These are phyloP conservation scores for Helogale parvula DNA, from an alignment of 2,113 vertebrate genomes.

Conservation along the genomic window DNA sequence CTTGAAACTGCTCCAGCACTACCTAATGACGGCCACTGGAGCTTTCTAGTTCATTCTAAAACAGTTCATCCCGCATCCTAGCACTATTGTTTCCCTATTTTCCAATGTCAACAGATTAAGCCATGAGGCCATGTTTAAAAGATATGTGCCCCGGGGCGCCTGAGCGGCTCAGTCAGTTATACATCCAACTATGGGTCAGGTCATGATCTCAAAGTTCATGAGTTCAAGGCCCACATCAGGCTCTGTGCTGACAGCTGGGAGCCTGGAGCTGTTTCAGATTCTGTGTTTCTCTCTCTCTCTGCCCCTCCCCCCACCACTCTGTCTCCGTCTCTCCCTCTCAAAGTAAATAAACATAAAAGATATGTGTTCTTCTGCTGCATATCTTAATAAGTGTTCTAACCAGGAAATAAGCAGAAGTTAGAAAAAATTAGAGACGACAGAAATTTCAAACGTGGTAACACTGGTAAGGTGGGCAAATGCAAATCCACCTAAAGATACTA, in stretches of 20 bases:
- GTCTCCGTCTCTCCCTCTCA: no score
- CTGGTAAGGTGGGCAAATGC: not conserved
- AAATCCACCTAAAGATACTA: not conserved
- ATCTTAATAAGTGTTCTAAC: not conserved
- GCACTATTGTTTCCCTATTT: not conserved
- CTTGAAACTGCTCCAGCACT: not conserved
- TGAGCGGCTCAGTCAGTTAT: no score
- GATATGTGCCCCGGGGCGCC: not conserved
- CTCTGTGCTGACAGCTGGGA: no score
- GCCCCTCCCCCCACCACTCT: no score
- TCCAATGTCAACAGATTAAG: not conserved
- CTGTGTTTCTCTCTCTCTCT: no score
- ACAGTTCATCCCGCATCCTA: not conserved
- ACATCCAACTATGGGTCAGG: no score
- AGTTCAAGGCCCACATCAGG: no score
- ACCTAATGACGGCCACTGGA: not conserved
- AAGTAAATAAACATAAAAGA: not conserved
- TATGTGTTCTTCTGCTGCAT: not conserved
- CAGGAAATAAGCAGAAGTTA: not conserved
- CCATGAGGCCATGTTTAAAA: not conserved
- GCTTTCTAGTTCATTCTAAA: not conserved
- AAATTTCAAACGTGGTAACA: not conserved
- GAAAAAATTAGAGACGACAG: not conserved
- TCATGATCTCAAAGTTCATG: no score
- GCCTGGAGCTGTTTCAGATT: no score